Conservation (phyloP, 2,113 vertebrate species). For the Muscicapa adusta region DNA sequence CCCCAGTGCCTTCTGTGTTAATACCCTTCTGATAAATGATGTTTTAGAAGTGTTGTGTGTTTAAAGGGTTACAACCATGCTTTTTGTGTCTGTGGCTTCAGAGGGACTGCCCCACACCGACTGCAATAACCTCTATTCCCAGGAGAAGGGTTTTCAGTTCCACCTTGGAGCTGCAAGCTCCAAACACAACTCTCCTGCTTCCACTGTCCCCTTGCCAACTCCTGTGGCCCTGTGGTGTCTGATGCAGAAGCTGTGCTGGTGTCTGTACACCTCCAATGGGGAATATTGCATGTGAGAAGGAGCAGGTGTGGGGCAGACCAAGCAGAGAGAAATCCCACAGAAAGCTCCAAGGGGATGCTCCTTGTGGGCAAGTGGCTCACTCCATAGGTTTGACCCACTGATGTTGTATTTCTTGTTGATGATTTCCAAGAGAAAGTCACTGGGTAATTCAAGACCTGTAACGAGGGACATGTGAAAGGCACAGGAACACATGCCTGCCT, state of each 20-base stretch:
- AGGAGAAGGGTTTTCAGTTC: not conserved
- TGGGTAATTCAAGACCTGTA: not conserved
- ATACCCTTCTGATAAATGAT: not conserved
- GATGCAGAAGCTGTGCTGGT: not conserved
- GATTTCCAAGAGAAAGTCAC: not conserved
- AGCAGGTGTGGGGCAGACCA: not conserved
- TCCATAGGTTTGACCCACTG: not conserved
- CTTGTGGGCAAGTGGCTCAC: not conserved
- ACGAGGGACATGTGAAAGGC: not conserved
- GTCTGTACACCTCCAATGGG: fast-evolving
- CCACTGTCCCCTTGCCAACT: not conserved
- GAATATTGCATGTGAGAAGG: not conserved
- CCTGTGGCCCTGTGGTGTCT: not conserved
- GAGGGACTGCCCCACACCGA: not conserved
- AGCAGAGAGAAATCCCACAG: not conserved
- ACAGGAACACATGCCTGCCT: fast-evolving
- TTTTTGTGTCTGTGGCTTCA: not conserved
- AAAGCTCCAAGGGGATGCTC: not conserved
- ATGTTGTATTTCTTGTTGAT: not conserved
- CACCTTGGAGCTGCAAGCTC: not conserved
- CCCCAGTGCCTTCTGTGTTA: not conserved
- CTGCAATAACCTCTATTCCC: not conserved
- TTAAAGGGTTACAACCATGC: not conserved
- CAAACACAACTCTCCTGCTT: not conserved
- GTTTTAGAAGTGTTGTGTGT: not conserved